Percentiles rank a stretch among this genome's conserved stretches.
Evolutionary conservation across 2,797 vertebrate genomes (phyloP).

Genomic region (Anas flavirostris): DNA sequence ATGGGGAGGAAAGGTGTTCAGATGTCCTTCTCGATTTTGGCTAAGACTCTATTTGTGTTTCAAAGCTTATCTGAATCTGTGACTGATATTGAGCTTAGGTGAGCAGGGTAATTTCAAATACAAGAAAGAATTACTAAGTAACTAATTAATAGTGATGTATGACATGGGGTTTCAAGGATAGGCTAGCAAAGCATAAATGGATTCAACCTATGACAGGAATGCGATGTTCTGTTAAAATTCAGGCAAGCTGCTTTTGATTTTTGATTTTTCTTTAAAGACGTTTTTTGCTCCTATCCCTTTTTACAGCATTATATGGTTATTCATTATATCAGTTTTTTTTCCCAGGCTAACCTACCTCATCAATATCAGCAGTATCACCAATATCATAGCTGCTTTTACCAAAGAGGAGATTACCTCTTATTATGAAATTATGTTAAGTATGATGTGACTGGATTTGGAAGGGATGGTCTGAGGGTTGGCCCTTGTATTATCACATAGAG

Average conservation of each 20-base stretch:
- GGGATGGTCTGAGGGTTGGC: background rate
- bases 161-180: background rate
- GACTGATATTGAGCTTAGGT: background rate
- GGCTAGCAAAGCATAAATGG: background rate
- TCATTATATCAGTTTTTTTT: background rate
- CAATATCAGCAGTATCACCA: background rate
- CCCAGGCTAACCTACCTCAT: background rate
- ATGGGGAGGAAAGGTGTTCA: background rate
- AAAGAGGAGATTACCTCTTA: background rate
- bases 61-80: background rate
- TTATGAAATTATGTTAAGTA: background rate
- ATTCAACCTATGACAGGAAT: background rate
- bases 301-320: background rate
- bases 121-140: background rate
- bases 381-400: background rate
- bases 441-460: background rate
- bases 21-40: background rate
- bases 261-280: background rate
- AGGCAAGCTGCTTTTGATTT: background rate
- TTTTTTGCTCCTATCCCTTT: background rate
- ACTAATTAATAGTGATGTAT: background rate
- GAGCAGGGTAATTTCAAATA: background rate
- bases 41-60: background rate
- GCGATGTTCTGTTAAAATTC: background rate
- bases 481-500: background rate